phyloP scores from a whole-genome alignment of 1,140 invertebrate genomes.

The Leptoteleia sp. region DNA sequence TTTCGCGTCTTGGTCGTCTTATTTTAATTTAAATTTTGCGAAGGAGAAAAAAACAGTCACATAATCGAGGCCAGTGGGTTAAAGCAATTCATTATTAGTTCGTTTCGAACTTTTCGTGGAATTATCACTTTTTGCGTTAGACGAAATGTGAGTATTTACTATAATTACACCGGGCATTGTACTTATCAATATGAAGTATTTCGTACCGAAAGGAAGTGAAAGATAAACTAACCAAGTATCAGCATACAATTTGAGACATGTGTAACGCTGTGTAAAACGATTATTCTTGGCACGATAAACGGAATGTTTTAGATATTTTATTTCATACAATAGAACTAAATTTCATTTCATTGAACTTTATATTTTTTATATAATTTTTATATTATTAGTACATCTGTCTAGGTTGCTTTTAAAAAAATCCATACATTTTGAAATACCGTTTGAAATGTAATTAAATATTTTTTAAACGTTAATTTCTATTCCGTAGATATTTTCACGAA shows the following conservation, averaged over 20 bases:
- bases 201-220: slow-evolving; percentile 32
- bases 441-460: too few species aligned
- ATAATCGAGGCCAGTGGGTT: background rate
- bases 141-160: slow-evolving; percentile 4
- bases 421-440: too few species aligned
- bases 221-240: slow-evolving; percentile 28
- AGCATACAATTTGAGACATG: slow-evolving; percentile 34
- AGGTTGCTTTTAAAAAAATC: too few species aligned
- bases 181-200: slow-evolving; percentile 24
- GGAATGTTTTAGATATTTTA: too few species aligned
- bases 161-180: slow-evolving; percentile 21
- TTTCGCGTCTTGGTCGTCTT: too few species aligned
- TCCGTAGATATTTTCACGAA: slow-evolving; percentile 1
- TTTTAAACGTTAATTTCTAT: background rate
- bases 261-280: slow-evolving; percentile 32
- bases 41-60: too few species aligned
- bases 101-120: too few species aligned
- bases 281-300: slow-evolving; percentile 25
- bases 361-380: too few species aligned
- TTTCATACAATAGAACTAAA: slow-evolving; percentile 12
- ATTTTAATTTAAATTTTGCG: too few species aligned
- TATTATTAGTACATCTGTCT: too few species aligned
- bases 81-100: slow-evolving; percentile 2
- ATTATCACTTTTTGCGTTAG: slow-evolving; percentile 10
- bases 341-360: slow-evolving; percentile 15